A percentile compares a stretch with the other conserved stretches of the same genome.
Conservation (phyloP, 2,113 vertebrate genomes). For the Chelonoidis abingdonii region DNA sequence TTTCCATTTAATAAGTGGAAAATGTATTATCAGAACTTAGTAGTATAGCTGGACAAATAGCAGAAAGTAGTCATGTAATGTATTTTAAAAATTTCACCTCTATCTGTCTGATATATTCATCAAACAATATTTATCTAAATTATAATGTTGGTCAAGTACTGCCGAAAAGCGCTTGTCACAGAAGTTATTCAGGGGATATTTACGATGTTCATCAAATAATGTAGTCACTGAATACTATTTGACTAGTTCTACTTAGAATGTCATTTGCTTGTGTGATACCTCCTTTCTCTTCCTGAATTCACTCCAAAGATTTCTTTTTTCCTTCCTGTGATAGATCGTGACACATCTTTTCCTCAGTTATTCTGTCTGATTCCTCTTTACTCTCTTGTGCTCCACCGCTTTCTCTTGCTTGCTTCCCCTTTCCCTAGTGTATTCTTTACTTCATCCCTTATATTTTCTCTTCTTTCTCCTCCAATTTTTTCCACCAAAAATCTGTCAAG, state of each 20-base stretch:
- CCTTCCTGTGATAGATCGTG: background rate
- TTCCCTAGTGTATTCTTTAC: background rate
- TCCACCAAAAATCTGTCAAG: constrained; percentile 10
- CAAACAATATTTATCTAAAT: background rate
- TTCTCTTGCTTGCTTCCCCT: background rate
- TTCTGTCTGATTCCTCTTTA: background rate
- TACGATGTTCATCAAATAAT: background rate
- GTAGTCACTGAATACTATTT: background rate
- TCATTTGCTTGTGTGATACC: background rate
- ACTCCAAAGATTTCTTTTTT: background rate
- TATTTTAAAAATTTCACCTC: background rate
- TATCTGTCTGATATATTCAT: background rate
- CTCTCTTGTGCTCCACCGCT: background rate
- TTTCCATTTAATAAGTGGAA: background rate
- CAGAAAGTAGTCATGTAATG: background rate
- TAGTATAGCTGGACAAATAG: background rate
- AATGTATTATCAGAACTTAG: background rate
- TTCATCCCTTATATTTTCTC: background rate
- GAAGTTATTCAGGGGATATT: background rate
- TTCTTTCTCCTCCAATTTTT: background rate
- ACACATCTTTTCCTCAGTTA: background rate
- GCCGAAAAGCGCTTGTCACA: background rate
- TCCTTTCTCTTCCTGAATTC: background rate
- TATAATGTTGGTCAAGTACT: background rate
- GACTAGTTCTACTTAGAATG: background rate